These are phyloP conservation scores for Dendrolimus houi DNA, from an alignment of 2,888 invertebrate species.

Conservation along the genomic window DNA sequence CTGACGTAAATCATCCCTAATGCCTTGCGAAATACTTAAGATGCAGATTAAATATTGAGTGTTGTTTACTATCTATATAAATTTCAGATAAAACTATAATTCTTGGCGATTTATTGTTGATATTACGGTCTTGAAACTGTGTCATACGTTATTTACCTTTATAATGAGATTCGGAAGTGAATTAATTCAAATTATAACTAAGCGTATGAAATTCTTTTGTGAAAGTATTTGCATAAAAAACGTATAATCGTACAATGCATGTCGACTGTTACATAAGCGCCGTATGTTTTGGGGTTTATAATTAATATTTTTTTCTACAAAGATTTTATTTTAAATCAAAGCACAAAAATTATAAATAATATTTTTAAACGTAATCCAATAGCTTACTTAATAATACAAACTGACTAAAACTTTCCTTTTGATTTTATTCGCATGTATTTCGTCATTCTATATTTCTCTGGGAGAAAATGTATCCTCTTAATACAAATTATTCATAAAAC, in stretches of 20 bases:
- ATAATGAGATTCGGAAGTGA: not conserved
- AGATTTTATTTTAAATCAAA: too few relatives aligned
- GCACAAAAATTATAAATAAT: too few relatives aligned
- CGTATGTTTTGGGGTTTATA: constrained; percentile 1
- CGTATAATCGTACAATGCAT: constrained; percentile 7
- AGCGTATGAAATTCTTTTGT: constrained; percentile 4
- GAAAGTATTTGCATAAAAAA: constrained; percentile 20
- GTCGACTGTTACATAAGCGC: constrained; percentile 10
- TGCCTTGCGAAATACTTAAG: too few relatives aligned
- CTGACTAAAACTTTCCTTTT: too few relatives aligned
- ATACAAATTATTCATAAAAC: too few relatives aligned
- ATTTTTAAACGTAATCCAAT: too few relatives aligned
- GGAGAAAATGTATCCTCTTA: too few relatives aligned
- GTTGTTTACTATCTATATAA: not conserved
- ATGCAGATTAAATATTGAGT: not conserved
- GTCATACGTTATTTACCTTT: constrained; percentile 1
- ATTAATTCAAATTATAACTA: not conserved
- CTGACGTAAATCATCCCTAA: too few relatives aligned
- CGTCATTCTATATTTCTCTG: too few relatives aligned
- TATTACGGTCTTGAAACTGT: not conserved
- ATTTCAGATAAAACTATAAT: not conserved
- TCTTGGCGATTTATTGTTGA: not conserved
- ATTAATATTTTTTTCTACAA: too few relatives aligned
- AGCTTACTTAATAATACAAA: too few relatives aligned
- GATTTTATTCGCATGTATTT: too few relatives aligned